phyloP scores from a whole-genome alignment of 1,140 invertebrate species.

The Sarcophaga peregrina region DNA sequence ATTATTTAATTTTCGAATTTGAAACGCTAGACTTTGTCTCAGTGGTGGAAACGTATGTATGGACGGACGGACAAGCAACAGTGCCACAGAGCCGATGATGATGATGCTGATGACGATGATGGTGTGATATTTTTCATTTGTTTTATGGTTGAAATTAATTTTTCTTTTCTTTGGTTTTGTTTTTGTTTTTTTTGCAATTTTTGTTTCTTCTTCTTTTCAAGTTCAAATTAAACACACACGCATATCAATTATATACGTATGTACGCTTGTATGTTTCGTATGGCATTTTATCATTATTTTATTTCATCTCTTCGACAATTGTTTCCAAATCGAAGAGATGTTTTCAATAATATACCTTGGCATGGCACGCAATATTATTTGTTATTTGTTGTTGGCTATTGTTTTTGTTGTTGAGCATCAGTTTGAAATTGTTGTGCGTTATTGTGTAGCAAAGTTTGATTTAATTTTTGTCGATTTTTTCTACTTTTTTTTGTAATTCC shows the following conservation, averaged over 20 bases:
- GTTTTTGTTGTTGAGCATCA: slow-evolving; percentile 26
- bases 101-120: neutral
- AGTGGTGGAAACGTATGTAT: neutral
- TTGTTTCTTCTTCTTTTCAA: neutral
- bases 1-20: slow-evolving; percentile 58
- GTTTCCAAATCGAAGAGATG: neutral
- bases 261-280: too few species aligned
- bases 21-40: neutral
- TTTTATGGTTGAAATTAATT: slow-evolving; percentile 16
- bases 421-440: slow-evolving; percentile 25
- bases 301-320: slow-evolving; percentile 32
- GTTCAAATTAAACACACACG: slow-evolving; percentile 23
- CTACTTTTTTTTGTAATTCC: neutral
- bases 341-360: slow-evolving; percentile 35
- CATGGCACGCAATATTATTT: slow-evolving; percentile 31
- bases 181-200: neutral
- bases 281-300: slow-evolving; percentile 38
- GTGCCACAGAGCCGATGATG: neutral
- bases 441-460: neutral
- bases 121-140: slow-evolving; percentile 25
- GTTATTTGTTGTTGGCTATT: too few species aligned
- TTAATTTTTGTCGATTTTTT: neutral
- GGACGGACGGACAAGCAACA: neutral
- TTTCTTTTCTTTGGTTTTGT: neutral
- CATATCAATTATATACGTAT: slow-evolving; percentile 32